A percentile compares a stretch with the other conserved stretches of the same genome.
phyloP scores from a whole-genome alignment of 2,113 vertebrate genomes.

The Coreoperca whiteheadi region DNA sequence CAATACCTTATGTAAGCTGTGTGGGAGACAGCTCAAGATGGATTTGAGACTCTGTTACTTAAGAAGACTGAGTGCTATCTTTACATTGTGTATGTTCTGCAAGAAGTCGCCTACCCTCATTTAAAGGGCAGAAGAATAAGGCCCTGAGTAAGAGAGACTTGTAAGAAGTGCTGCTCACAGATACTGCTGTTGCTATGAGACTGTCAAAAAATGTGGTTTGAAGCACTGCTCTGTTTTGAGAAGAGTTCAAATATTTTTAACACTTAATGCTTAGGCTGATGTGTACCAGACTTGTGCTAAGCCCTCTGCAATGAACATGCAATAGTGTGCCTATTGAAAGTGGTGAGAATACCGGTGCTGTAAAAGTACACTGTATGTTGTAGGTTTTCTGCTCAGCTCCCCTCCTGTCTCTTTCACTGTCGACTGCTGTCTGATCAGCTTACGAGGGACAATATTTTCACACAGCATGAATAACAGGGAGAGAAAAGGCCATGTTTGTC shows the following conservation, averaged over 20 bases:
- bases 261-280: constrained; percentile 31
- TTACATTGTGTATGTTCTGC: constrained; percentile 65
- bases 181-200: constrained; percentile 76
- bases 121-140: constrained; percentile 54
- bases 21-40: constrained; percentile 70
- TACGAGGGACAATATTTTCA: constrained; percentile 31
- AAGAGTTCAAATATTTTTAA: constrained; percentile 65
- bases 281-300: constrained; percentile 35
- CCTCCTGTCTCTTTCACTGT: constrained; percentile 21
- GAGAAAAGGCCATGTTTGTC: constrained; percentile 37
- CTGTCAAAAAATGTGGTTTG: constrained; percentile 51
- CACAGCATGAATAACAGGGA: constrained; percentile 28
- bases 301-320: constrained; percentile 19
- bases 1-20: constrained; percentile 77
- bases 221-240: constrained; percentile 45
- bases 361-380: background rate
- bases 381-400: constrained; percentile 25
- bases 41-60: constrained; percentile 56
- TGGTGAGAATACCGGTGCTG: background rate
- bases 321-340: constrained; percentile 9
- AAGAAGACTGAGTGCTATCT: constrained; percentile 61
- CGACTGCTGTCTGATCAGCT: constrained; percentile 34
- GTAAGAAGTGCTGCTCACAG: constrained; percentile 50
- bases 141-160: constrained; percentile 44
- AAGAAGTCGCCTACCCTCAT: constrained; percentile 65